Percentiles rank a stretch among this genome's conserved stretches.
These are phyloP conservation scores for Spheniscus mendiculus DNA, from an alignment of 2,113 vertebrate species.

Conservation along the genomic window DNA sequence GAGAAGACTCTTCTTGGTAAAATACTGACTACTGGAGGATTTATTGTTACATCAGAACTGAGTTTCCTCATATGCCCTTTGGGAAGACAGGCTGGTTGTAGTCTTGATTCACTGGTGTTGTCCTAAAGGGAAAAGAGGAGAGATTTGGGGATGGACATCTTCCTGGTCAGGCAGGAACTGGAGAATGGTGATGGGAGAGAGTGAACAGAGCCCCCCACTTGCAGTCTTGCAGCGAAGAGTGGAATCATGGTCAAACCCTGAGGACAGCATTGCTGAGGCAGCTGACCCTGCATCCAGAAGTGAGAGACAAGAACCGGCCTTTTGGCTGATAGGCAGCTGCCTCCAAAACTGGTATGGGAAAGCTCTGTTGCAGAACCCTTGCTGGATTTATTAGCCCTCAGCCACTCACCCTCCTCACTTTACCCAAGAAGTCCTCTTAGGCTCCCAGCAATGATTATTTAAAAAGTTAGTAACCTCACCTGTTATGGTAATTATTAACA, in stretches of 20 bases:
- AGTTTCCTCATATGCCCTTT: background rate
- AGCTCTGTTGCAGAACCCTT: background rate
- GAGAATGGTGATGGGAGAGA: background rate
- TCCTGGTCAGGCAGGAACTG: background rate
- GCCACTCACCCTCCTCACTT: background rate
- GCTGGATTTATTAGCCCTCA: background rate
- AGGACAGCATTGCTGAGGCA: background rate
- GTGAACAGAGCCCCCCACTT: background rate
- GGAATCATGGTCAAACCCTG: background rate
- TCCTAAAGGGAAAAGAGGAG: background rate
- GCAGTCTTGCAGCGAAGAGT: background rate
- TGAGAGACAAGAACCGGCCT: background rate
- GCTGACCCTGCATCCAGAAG: background rate
- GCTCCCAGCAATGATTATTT: background rate
- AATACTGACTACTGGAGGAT: background rate
- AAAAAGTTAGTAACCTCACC: background rate
- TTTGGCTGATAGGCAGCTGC: background rate
- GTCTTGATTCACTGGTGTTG: background rate
- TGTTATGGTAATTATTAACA: background rate
- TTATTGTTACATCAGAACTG: background rate
- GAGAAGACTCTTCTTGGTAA: background rate
- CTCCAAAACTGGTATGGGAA: background rate
- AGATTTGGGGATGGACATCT: background rate
- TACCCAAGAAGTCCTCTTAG: background rate
- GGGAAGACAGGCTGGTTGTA: background rate